Base-by-base conservation (phyloP, 2,888 invertebrate species). In the Stenurella melanura region DNA sequence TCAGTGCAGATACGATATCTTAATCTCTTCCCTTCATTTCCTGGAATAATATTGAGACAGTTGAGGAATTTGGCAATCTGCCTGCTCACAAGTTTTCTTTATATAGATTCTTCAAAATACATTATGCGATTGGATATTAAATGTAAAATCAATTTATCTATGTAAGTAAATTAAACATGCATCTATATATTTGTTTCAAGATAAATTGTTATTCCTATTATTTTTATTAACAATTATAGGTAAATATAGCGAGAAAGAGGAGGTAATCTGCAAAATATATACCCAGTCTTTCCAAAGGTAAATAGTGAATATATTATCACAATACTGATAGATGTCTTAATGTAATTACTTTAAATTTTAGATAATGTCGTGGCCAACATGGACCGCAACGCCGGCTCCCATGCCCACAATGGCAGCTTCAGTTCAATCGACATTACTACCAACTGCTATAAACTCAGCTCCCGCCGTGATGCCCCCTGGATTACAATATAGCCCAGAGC, bases 401-500 rank as follows among this genome's bases (percentile, higher is more conserved):
- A 77, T 83, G 69, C 83, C 81, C 10, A 78, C 82, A 9, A 82
- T 82, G 19, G 80, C 83, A 9, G 71, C 83, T 11, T 76, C 85
- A 10, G 73, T 81, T 15, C 75, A 78, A 12, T 73, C 81, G 10
- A 76, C 85, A 7, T 75, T 84, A 56, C 73, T 81, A 12, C 73
- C 82, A n/a, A 57, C 79, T 61, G 75, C 77, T n/a, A 75, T 82
- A 42, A 84, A 84, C 68, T 63, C 83, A 0, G 80, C 84, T 1
- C 83, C 83, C 1, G 57, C 80, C 2, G 79, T 79, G 42, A 64
- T 85, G 38, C 83, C 87, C 15, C 83, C 87, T 15, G 85, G 85
- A n/a, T 78, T 88, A 74, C 88, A 91, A 19, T 93, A 92, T 81
- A 92, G 93, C 7, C 89, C 92, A 60, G 94, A 94, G 83, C 94